These are phyloP conservation scores for Danio rerio DNA, from an alignment of 2,113 vertebrate genomes.

Conservation along the genomic window DNA sequence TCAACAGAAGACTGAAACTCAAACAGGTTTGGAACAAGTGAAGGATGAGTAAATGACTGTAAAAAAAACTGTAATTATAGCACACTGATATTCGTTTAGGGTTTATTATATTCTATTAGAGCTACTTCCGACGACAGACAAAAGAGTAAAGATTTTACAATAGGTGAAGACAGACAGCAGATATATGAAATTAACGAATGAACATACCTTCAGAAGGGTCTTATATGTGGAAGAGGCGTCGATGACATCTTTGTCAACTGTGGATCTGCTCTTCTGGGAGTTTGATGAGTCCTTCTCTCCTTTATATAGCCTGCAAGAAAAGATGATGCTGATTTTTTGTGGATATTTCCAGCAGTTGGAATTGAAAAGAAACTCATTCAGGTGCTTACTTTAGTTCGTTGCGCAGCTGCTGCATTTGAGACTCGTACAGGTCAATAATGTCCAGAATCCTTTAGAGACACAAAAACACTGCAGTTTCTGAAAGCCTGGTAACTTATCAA, in stretches of 20 bases:
- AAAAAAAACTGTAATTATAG: too few species aligned
- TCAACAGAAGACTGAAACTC: too few species aligned
- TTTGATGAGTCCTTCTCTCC: slow-evolving; percentile 41
- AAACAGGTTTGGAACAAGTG: too few species aligned
- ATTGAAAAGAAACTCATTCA: background rate
- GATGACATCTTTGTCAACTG: slow-evolving; percentile 49
- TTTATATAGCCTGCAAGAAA: slow-evolving; percentile 9
- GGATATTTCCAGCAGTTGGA: background rate
- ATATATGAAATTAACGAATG: background rate
- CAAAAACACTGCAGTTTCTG: background rate
- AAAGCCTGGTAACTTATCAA: background rate
- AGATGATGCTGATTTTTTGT: background rate
- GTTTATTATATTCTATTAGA: too few species aligned
- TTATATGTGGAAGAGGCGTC: slow-evolving; percentile 75
- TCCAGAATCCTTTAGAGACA: slow-evolving; percentile 77
- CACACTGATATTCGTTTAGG: too few species aligned
- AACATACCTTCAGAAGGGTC: slow-evolving; percentile 79
- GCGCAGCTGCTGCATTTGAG: slow-evolving; percentile 76
- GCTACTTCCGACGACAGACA: too few species aligned
- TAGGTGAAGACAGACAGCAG: background rate
- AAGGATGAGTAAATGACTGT: too few species aligned
- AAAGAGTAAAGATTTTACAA: too few species aligned
- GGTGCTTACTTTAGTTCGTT: slow-evolving; percentile 76
- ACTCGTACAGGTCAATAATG: slow-evolving; percentile 87
- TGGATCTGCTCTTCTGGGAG: slow-evolving; percentile 18